Conservation (phyloP, 2,113 vertebrate species). For the Corydoras sp. region DNA sequence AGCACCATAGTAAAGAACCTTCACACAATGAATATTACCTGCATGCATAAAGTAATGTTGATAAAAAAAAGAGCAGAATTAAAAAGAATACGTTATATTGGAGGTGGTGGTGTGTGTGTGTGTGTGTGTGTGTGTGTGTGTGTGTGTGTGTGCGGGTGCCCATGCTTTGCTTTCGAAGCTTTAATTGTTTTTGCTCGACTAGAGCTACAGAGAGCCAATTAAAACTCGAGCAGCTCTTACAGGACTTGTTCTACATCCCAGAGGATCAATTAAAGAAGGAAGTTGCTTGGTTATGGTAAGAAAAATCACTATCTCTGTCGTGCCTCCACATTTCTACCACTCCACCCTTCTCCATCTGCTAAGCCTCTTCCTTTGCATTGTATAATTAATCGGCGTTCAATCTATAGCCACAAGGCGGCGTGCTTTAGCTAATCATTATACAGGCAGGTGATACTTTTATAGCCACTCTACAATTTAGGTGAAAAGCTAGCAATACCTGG, state of each 20-base stretch:
- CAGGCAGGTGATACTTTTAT: neutral
- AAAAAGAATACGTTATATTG: neutral
- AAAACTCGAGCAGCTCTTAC: conserved; percentile 39
- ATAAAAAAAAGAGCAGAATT: neutral
- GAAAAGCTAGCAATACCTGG: too few relatives aligned
- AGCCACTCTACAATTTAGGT: too few relatives aligned
- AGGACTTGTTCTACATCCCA: conserved; percentile 44
- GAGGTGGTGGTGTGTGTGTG: neutral
- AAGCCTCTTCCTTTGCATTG: neutral
- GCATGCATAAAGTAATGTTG: too few relatives aligned
- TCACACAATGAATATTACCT: too few relatives aligned
- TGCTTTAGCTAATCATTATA: conserved; percentile 44
- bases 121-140: neutral
- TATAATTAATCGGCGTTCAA: neutral
- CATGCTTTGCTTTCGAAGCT: conserved; percentile 33
- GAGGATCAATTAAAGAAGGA: conserved; percentile 53
- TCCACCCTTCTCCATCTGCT: conserved; percentile 23
- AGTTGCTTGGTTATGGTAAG: conserved; percentile 30
- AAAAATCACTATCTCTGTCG: conserved; percentile 37
- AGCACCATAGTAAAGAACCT: too few relatives aligned
- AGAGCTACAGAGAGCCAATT: conserved; percentile 44
- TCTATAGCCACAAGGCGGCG: conserved; percentile 46
- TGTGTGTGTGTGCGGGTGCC: neutral
- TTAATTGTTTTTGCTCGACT: conserved; percentile 46
- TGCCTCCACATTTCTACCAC: conserved; percentile 32